Base-by-base conservation (phyloP, 1,140 invertebrate genomes). In the Panagrolaimus sp. region DNA sequence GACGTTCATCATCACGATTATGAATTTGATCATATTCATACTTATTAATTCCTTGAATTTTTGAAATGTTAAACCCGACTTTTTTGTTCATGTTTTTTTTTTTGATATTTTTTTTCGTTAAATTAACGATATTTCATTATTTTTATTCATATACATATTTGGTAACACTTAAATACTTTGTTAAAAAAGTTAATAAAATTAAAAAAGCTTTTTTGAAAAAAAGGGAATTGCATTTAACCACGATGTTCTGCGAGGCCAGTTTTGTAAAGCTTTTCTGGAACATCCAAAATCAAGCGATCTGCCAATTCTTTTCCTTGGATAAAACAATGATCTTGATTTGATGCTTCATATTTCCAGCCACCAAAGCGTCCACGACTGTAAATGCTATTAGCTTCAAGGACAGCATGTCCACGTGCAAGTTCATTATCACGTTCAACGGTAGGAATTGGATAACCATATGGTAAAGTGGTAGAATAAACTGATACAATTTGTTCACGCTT, bases 271-370 rank as follows among this genome's bases (percentile, higher is more conserved):
- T 82, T 82, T 68, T 82, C 80, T 25, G 72, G 71, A 45, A 71
- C 69, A 43, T 69, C 69, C n/a, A 81, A 65, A 46, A 82, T 53
- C 38, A 82, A 62, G 51, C 80, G 68, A 63, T 82, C 81, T 42
- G 74, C 68, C 20, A 81, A 53, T 72, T 82, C 81, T 53, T 78
- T 82, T 44, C 76, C 81, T 71, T 83, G 82, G 31, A 82, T 82
- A 63, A 83, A 79, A 42, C 82, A 82, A 64, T 82, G 81, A 62
- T 82, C 81, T 65, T 79, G 78, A 68, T 79, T 79, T 9, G 78
- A 80, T 1, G 73, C 76, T 67, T 82, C 81, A 68, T 82, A 82
- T 67, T 82, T 82, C 82, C 82, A 82, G 42, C 82, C 80, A 46
- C 81, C 81, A 64, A 82, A 82, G 63, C 81, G 72, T 13, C 81